Percentiles rank a stretch among this genome's conserved stretches.
Conservation (phyloP, 2,888 invertebrate genomes). For the Perdita meconis region DNA sequence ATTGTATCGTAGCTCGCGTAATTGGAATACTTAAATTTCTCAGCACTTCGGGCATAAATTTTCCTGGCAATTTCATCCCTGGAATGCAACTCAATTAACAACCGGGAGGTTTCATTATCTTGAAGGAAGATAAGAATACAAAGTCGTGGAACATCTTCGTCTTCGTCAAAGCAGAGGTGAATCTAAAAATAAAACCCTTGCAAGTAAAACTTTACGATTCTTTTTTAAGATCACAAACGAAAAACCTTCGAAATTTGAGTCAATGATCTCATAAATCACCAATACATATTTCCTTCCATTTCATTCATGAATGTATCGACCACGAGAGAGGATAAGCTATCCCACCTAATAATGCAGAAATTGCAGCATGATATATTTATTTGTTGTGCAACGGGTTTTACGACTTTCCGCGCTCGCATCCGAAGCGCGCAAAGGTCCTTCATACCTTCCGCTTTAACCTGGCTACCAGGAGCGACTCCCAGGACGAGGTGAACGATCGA, state of each 20-base stretch:
- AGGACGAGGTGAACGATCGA: constrained; percentile 81
- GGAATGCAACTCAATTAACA: neutral
- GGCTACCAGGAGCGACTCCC: constrained; percentile 76
- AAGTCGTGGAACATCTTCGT: neutral
- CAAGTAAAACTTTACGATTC: too few relatives aligned
- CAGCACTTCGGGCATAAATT: neutral
- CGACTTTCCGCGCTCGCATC: constrained; percentile 12
- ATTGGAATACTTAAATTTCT: neutral
- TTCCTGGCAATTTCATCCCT: neutral
- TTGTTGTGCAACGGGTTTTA: neutral
- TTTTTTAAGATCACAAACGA: too few relatives aligned
- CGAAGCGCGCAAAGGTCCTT: constrained; percentile 49
- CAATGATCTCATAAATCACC: too few relatives aligned
- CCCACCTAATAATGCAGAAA: neutral
- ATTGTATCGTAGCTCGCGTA: neutral
- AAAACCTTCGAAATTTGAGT: too few relatives aligned
- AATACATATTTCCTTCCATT: too few relatives aligned
- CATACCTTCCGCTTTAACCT: constrained; percentile 80
- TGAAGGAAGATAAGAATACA: neutral
- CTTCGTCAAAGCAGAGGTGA: neutral
- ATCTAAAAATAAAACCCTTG: neutral
- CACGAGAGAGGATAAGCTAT: neutral
- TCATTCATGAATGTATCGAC: too few relatives aligned
- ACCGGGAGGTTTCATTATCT: neutral
- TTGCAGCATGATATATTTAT: neutral